phyloP scores from a whole-genome alignment of 2,797 vertebrate genomes.

The Oceanodroma leucorhoa region DNA sequence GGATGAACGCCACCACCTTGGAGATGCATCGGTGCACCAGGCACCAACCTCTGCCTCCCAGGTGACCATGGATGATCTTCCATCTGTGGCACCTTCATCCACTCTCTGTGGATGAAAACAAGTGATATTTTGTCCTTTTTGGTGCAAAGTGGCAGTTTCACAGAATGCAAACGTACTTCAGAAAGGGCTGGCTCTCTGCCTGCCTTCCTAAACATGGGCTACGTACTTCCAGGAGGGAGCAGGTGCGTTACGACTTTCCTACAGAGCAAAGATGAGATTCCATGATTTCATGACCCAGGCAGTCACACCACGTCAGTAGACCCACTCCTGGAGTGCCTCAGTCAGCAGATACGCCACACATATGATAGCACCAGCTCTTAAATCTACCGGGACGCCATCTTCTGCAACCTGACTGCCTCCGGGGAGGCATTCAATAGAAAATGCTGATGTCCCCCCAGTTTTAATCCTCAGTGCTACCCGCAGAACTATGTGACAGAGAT shows the following conservation, averaged over 20 bases:
- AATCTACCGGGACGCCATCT: background rate
- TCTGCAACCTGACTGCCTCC: background rate
- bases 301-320: background rate
- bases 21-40: fast-evolving
- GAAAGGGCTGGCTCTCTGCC: background rate
- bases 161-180: background rate
- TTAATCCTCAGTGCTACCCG: background rate
- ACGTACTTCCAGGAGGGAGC: background rate
- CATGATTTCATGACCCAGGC: background rate
- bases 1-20: background rate
- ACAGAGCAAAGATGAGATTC: fast-evolving
- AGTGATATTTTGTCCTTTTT: background rate
- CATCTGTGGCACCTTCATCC: background rate
- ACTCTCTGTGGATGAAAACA: background rate
- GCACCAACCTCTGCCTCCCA: background rate
- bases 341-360: fast-evolving
- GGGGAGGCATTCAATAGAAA: background rate
- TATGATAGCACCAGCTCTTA: background rate
- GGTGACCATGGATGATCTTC: fast-evolving
- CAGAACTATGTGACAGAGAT: background rate
- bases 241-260: fast-evolving
- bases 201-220: background rate
- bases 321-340: background rate
- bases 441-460: background rate
- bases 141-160: background rate